Conservation (phyloP, 2,888 invertebrate genomes). For the Chromoteleia sp. region DNA sequence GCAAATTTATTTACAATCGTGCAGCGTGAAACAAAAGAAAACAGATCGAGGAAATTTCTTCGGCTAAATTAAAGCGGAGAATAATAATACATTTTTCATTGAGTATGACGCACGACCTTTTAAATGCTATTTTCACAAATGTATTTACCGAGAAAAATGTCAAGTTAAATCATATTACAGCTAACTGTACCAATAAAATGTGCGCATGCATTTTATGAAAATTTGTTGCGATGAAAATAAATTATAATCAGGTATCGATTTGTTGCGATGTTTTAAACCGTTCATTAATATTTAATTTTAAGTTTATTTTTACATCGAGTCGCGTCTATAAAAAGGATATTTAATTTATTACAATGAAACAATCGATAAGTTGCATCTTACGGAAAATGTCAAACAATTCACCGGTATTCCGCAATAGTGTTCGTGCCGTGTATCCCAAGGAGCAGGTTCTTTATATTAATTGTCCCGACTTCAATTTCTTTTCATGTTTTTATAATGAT, state of each 20-base stretch:
- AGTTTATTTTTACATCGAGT: neutral
- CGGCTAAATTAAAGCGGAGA: conserved; percentile 13
- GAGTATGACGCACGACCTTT: conserved; percentile 33
- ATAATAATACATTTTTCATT: conserved; percentile 30
- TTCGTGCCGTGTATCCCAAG: neutral
- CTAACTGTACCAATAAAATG: conserved; percentile 29
- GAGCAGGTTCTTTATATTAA: conserved; percentile 19
- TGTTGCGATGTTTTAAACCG: neutral
- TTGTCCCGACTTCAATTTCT: conserved; percentile 19
- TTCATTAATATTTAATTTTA: neutral
- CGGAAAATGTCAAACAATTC: too few relatives aligned
- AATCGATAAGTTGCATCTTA: neutral
- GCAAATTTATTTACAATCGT: conserved; percentile 3
- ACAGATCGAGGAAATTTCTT: neutral
- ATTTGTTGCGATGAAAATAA: neutral
- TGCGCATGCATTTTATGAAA: neutral
- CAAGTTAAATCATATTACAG: conserved; percentile 40
- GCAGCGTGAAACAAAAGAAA: neutral
- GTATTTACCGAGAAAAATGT: conserved; percentile 45
- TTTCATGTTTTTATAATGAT: conserved; percentile 40
- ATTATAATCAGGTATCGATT: neutral
- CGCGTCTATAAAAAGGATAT: neutral
- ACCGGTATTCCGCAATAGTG: neutral
- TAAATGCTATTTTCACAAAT: conserved; percentile 49
- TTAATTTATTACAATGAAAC: neutral